Evolutionary conservation across 2,797 vertebrate genomes (phyloP).

Genomic region (Onychomys arenicola): DNA sequence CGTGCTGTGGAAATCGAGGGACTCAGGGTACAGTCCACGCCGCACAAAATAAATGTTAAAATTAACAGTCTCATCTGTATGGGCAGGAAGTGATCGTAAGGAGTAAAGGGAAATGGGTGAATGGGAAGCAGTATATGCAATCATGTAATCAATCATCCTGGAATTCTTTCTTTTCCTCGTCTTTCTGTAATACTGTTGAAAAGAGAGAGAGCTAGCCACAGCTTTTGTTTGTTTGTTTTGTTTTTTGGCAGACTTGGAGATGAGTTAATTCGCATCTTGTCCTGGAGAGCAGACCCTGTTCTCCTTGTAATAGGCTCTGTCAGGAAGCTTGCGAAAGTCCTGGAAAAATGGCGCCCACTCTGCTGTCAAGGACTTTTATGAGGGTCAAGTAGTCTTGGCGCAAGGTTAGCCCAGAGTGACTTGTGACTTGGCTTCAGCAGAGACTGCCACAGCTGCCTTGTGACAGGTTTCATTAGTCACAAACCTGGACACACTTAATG

Average conservation of each 20-base stretch:
- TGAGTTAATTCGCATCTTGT: constrained; percentile 75
- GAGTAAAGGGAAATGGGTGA: neutral
- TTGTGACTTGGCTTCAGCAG: constrained; percentile 70
- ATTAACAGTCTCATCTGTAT: constrained; percentile 23
- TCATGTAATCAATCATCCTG: neutral
- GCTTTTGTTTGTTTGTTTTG: neutral
- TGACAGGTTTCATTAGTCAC: constrained; percentile 66
- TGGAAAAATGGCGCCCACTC: constrained; percentile 62
- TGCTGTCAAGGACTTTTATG: constrained; percentile 77
- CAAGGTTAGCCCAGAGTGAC: constrained; percentile 43
- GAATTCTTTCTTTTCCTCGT: neutral
- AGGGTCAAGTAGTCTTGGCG: constrained; percentile 76
- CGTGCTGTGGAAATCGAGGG: neutral
- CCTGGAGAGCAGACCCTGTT: constrained; percentile 67
- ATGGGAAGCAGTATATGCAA: neutral
- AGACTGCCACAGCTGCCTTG: constrained; percentile 43
- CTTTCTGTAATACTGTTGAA: constrained; percentile 21
- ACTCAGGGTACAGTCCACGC: neutral
- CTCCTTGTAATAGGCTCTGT: constrained; percentile 64
- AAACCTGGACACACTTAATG: constrained; percentile 51
- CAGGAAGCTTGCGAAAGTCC: constrained; percentile 69
- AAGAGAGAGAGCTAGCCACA: constrained; percentile 37
- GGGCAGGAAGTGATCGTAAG: constrained; percentile 22
- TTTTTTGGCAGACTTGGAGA: constrained; percentile 66
- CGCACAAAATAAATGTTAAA: neutral